Conservation (phyloP, 2,113 vertebrate genomes). For the Vidua chalybeata region DNA sequence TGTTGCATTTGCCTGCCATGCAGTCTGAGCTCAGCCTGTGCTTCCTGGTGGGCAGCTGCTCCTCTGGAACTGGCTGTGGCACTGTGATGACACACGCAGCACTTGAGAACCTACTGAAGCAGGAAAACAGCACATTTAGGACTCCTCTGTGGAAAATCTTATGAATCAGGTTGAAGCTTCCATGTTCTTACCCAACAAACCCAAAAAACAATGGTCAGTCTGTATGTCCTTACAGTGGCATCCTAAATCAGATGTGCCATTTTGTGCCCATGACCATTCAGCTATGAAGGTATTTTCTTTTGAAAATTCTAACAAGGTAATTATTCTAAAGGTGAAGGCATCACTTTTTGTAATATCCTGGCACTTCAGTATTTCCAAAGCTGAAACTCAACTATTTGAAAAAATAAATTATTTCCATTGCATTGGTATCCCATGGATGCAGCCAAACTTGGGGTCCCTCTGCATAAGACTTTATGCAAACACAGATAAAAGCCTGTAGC, state of each 20-base stretch:
- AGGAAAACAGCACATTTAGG: background rate
- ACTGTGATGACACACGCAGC: rapidly evolving
- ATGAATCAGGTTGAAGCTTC: background rate
- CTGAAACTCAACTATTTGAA: background rate
- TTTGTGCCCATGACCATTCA: background rate
- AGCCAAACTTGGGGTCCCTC: background rate
- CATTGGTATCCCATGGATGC: background rate
- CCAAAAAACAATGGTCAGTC: background rate
- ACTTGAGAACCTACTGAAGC: background rate
- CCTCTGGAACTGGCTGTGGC: background rate
- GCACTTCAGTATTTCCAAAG: background rate
- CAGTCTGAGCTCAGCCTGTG: background rate
- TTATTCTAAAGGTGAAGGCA: background rate
- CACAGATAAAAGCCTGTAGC: background rate
- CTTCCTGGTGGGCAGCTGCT: background rate
- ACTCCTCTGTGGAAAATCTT: background rate
- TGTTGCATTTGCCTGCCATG: background rate
- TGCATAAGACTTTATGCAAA: background rate
- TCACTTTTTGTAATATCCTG: background rate
- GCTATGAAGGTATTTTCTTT: background rate
- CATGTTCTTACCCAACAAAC: background rate
- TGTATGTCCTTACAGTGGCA: background rate
- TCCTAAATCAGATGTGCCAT: background rate
- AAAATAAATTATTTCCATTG: background rate
- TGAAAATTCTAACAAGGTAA: background rate